phyloP scores from a whole-genome alignment of 2,113 vertebrate species.

The Ptilonorhynchus violaceus region DNA sequence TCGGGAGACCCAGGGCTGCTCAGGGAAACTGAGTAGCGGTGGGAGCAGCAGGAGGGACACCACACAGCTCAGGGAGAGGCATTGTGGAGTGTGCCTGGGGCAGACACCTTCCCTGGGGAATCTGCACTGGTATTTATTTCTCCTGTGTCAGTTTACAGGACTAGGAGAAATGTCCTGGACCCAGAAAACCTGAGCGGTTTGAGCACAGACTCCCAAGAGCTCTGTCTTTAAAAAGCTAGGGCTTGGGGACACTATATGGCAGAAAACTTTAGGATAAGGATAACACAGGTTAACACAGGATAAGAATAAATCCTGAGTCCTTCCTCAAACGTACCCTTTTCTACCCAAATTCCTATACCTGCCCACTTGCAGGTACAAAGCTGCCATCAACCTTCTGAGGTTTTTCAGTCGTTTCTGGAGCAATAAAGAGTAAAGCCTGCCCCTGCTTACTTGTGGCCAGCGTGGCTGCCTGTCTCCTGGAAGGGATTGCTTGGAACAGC shows the following conservation, averaged over 20 bases:
- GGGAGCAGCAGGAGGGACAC: background rate
- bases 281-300: background rate
- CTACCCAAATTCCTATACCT: background rate
- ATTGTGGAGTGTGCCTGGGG: background rate
- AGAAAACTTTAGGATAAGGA: background rate
- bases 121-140: background rate
- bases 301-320: background rate
- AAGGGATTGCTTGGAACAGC: background rate
- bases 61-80: background rate
- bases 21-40: background rate
- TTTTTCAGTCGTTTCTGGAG: background rate
- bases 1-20: background rate
- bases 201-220: background rate
- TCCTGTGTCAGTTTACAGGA: background rate
- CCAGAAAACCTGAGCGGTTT: rapidly evolving
- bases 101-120: background rate
- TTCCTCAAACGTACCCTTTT: background rate
- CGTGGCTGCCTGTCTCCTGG: background rate
- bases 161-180: background rate
- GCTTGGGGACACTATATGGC: background rate
- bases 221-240: background rate
- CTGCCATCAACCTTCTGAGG: background rate
- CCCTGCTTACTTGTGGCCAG: background rate
- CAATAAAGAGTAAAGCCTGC: background rate
- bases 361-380: background rate